These are phyloP conservation scores for Zaprionus obscuricornis DNA, from an alignment of 2,888 invertebrate genomes.

Conservation along the genomic window DNA sequence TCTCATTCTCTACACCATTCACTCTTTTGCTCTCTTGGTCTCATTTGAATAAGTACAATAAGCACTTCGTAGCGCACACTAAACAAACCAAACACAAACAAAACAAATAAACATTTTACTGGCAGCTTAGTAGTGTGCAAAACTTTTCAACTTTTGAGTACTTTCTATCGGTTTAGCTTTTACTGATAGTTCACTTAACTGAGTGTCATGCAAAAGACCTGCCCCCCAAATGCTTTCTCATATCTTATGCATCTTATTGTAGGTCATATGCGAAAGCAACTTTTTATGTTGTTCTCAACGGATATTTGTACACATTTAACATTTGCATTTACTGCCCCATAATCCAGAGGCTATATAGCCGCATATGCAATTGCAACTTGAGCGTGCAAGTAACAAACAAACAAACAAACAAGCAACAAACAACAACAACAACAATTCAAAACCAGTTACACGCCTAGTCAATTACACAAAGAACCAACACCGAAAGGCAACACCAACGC, in stretches of 20 bases:
- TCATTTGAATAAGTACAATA: slow-evolving; percentile 28
- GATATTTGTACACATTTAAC: slow-evolving; percentile 30
- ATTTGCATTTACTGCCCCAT: slow-evolving; percentile 37
- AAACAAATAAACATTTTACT: slow-evolving; percentile 17
- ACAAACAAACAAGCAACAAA: slow-evolving; percentile 12
- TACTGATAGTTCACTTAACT: background rate
- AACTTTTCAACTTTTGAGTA: slow-evolving; percentile 24
- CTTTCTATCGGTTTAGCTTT: slow-evolving; percentile 29
- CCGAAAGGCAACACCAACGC: slow-evolving; percentile 59
- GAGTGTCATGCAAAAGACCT: background rate
- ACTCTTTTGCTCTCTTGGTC: background rate
- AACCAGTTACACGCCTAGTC: slow-evolving; percentile 75
- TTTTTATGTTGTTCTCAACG: slow-evolving; percentile 19
- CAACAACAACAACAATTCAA: slow-evolving; percentile 48
- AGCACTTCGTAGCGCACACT: too few relatives aligned
- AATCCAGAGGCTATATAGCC: slow-evolving; percentile 29
- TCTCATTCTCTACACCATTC: too few relatives aligned
- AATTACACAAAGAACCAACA: slow-evolving; percentile 66
- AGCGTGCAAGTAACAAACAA: slow-evolving; percentile 19
- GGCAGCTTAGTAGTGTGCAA: slow-evolving; percentile 2
- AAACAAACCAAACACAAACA: slow-evolving; percentile 3
- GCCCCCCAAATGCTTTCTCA: background rate
- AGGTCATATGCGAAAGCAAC: slow-evolving; percentile 57
- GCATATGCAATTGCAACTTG: slow-evolving; percentile 27
- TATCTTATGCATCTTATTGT: slow-evolving; percentile 31